Base-by-base conservation (phyloP, 2,113 vertebrate genomes). In the Lasiurus borealis region DNA sequence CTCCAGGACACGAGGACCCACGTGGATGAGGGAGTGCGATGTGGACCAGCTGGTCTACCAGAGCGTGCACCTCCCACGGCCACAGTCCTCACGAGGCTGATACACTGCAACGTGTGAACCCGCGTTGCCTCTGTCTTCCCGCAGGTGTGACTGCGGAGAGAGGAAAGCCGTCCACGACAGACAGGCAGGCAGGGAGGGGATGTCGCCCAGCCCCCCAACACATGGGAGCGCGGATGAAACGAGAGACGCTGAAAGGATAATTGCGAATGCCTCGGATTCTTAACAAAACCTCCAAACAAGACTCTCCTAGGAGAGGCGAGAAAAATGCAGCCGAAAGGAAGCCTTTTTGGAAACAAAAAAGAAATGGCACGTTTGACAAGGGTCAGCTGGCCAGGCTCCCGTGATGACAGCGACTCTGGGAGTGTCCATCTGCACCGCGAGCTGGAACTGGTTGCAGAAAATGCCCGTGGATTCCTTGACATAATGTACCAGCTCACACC, bases 381-480 rank as follows among this genome's bases (percentile, higher is more conserved):
- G 97, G 95, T 97, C 97, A 95, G 85, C 96, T 91, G 94, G 95
- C 94, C 90, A 93, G 77, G 62, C 72, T 95, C 88, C 85, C 86
- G 77, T 83, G 88, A 96, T 93, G 93, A 93, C 95, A 96, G 88
- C 90, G 50, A 57, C 95, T 91, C 78, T n/a, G 54, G 73, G 92
- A 94, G 62, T 95, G 95, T 96, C 96, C 95, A 93, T 90, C 93
- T 81, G 68, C 93, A 96, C 92, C 93, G 72, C 66, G 90, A 96
- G 69, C 90, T 96, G 88, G 94, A 97, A 96, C 90, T 87, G 93
- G 73, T 92, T 93, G 69, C 78, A 95, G 94, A 96, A 95, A 95
- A 94, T 85, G 92, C 95, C 73, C 90, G 62, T 75, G 57, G 93
- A 97, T 97, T 97, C 95, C 92, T 96, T 96, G 96, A 97, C 96